Percentiles rank a stretch among this genome's conserved stretches.
Evolutionary conservation across 2,113 vertebrate genomes (phyloP).

Genomic region (Pantherophis guttatus): DNA sequence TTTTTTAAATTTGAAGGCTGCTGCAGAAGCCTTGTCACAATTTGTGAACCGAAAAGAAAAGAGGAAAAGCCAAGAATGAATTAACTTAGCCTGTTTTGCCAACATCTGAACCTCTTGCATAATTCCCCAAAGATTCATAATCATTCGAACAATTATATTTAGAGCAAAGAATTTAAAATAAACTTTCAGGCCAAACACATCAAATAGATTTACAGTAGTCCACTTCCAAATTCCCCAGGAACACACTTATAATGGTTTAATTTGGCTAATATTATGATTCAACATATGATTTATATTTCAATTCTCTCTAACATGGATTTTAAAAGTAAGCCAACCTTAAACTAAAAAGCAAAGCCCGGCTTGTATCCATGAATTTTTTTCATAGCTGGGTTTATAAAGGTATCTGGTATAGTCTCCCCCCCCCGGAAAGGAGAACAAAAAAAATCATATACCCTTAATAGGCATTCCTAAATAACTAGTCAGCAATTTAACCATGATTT

Average conservation of each 20-base stretch:
- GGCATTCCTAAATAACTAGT: not conserved
- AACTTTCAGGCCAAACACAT: not conserved
- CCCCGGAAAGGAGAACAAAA: not conserved
- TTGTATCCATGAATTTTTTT: not conserved
- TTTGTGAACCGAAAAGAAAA: not conserved
- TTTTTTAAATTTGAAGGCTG: not conserved
- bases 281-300: not conserved
- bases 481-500: not conserved
- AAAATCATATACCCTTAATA: not conserved
- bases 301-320: not conserved
- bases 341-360: not conserved
- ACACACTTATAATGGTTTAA: not conserved
- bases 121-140: not conserved
- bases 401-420: not conserved
- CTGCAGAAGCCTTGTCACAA: not conserved
- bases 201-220: not conserved
- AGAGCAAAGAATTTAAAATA: not conserved
- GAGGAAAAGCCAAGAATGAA: not conserved
- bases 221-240: not conserved
- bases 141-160: not conserved
- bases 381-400: not conserved
- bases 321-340: not conserved
- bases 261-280: not conserved
- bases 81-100: not conserved
- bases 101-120: not conserved